Conservation (phyloP, 2,888 invertebrate genomes). For the Odiellus spinosus region DNA sequence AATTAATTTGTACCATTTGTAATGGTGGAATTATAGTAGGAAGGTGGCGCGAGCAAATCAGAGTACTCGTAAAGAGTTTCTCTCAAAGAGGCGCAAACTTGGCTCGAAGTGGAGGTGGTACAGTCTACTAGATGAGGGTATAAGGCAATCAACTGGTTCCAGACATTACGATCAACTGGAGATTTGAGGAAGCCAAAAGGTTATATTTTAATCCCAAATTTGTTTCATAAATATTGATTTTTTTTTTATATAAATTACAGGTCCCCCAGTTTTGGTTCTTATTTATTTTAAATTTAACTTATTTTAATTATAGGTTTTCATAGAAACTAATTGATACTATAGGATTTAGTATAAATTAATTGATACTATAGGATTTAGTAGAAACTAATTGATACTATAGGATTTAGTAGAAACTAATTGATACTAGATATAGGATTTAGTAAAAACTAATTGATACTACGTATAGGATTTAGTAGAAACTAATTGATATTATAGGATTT, state of each 20-base stretch:
- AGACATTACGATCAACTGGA: constrained; percentile 69
- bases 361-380: too few relatives aligned
- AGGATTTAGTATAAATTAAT: too few relatives aligned
- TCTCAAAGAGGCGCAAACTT: constrained; percentile 58
- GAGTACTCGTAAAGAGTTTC: constrained; percentile 78
- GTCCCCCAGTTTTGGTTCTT: neutral
- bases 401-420: too few relatives aligned
- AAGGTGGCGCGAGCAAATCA: constrained; percentile 55
- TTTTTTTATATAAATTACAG: neutral
- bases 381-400: too few relatives aligned
- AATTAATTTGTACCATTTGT: too few relatives aligned
- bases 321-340: too few relatives aligned
- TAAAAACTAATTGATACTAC: too few relatives aligned
- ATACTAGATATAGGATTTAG: too few relatives aligned
- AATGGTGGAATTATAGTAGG: neutral
- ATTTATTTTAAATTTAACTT: constrained; percentile 4
- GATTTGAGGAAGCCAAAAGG: neutral
- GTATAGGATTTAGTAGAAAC: too few relatives aligned
- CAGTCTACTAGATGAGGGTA: constrained; percentile 81
- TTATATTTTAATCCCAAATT: neutral
- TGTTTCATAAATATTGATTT: neutral
- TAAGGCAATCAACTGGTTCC: constrained; percentile 80
- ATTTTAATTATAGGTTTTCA: too few relatives aligned
- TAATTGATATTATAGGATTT: too few relatives aligned
- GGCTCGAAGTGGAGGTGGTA: constrained; percentile 59